phyloP scores from a whole-genome alignment of 2,797 vertebrate species.

The Gymnodraco acuticeps region DNA sequence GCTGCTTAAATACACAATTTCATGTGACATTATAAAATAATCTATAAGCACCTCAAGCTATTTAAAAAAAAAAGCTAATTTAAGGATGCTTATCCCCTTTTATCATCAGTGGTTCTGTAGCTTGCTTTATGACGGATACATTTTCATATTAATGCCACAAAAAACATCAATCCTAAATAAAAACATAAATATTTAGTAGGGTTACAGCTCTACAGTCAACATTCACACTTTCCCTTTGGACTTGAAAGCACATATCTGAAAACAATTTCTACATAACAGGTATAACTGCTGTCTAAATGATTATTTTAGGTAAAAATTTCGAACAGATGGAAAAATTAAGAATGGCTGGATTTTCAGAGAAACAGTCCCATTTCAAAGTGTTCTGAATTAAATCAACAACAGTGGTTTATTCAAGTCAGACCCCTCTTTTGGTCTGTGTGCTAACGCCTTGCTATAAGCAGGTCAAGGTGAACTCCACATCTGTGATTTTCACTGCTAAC shows the following conservation, averaged over 20 bases:
- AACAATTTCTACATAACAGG: neutral
- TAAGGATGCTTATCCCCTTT: neutral
- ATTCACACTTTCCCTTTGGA: neutral
- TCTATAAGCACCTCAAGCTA: neutral
- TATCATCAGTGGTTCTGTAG: neutral
- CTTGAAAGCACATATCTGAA: neutral
- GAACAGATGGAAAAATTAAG: neutral
- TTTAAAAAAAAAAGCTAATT: constrained; percentile 12
- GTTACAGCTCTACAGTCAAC: neutral
- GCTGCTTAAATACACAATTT: neutral
- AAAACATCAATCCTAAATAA: neutral
- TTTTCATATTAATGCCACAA: neutral
- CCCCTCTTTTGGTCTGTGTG: constrained; percentile 32
- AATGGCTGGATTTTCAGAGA: neutral
- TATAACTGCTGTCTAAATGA: neutral
- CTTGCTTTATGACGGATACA: neutral
- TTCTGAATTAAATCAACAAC: constrained; percentile 23
- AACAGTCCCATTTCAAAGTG: constrained; percentile 20
- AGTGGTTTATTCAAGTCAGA: constrained; percentile 15
- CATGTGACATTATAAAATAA: constrained; percentile 13
- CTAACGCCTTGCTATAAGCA: constrained; percentile 51
- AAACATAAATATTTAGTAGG: neutral
- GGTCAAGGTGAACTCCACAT: constrained; percentile 78
- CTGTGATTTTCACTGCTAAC: constrained; percentile 69
- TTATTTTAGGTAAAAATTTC: neutral